Percentiles rank a stretch among this genome's conserved stretches.
Conservation (phyloP, 2,888 invertebrate genomes). For the Nomada fabriciana region DNA sequence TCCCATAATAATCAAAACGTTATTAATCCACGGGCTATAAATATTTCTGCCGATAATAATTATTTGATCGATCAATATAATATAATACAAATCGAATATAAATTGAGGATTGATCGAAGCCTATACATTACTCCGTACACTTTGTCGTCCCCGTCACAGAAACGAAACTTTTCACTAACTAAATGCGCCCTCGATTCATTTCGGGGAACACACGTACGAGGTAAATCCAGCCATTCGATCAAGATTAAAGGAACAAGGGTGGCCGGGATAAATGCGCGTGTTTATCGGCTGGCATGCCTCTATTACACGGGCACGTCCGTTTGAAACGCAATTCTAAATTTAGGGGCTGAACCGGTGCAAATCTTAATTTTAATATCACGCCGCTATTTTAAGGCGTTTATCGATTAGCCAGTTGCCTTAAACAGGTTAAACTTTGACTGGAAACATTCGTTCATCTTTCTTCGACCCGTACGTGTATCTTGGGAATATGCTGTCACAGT, state of each 20-base stretch:
- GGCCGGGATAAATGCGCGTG: constrained; percentile 30
- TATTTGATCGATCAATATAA: no score
- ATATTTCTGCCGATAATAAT: neutral
- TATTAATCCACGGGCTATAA: no score
- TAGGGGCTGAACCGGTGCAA: constrained; percentile 39
- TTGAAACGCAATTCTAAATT: constrained; percentile 51
- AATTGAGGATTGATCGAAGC: neutral
- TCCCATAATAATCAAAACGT: neutral
- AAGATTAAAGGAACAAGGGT: constrained; percentile 30
- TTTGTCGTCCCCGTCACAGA: neutral
- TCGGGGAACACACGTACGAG: constrained; percentile 14
- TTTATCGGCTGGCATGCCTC: constrained; percentile 32
- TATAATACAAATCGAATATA: no score
- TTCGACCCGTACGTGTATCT: neutral
- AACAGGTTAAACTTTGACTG: constrained; percentile 22
- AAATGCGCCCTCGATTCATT: constrained; percentile 11
- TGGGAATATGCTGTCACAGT: neutral
- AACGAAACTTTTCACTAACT: constrained; percentile 27
- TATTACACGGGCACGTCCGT: constrained; percentile 8
- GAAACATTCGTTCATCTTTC: constrained; percentile 20
- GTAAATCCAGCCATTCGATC: constrained; percentile 25
- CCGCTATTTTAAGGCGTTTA: constrained; percentile 51
- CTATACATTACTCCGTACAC: neutral
- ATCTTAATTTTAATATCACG: constrained; percentile 56
- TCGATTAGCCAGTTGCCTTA: constrained; percentile 29